Evolutionary conservation across 1,140 invertebrate genomes (phyloP).

Genomic region (Elysia chlorotica): DNA sequence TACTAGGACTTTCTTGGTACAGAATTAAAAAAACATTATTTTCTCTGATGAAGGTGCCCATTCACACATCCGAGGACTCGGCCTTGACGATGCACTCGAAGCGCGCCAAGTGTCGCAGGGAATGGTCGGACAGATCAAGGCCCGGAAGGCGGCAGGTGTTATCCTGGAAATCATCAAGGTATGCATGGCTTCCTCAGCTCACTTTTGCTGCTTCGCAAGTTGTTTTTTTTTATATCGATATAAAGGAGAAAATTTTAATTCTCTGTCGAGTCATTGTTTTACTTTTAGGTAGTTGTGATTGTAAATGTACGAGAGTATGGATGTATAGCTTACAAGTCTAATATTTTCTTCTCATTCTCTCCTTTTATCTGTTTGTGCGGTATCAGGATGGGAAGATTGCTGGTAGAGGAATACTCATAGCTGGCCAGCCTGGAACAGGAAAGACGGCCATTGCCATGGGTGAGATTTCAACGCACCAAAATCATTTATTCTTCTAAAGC

Average conservation of each 20-base stretch:
- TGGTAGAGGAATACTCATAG: slow-evolving; percentile 91
- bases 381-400: slow-evolving; percentile 94
- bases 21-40: too few relatives aligned
- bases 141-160: slow-evolving; percentile 90
- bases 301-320: too few relatives aligned
- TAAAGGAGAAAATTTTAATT: too few relatives aligned
- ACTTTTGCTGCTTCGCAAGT: background rate
- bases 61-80: slow-evolving; percentile 97
- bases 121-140: slow-evolving; percentile 95
- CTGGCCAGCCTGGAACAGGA: slow-evolving; percentile 96
- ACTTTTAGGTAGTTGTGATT: too few relatives aligned
- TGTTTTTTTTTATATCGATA: too few relatives aligned
- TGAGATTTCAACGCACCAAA: too few relatives aligned
- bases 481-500: too few relatives aligned
- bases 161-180: slow-evolving; percentile 95
- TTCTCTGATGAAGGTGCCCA: slow-evolving; percentile 92
- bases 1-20: too few relatives aligned
- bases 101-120: slow-evolving; percentile 91
- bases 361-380: too few relatives aligned
- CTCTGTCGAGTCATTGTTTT: too few relatives aligned
- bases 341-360: too few relatives aligned
- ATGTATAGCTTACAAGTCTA: too few relatives aligned
- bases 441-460: slow-evolving; percentile 98
- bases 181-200: background rate
- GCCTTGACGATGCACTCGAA: slow-evolving; percentile 91